Evolutionary conservation across 2,797 vertebrate species (phyloP).

Genomic region (Pseudochromis fuscus): DNA sequence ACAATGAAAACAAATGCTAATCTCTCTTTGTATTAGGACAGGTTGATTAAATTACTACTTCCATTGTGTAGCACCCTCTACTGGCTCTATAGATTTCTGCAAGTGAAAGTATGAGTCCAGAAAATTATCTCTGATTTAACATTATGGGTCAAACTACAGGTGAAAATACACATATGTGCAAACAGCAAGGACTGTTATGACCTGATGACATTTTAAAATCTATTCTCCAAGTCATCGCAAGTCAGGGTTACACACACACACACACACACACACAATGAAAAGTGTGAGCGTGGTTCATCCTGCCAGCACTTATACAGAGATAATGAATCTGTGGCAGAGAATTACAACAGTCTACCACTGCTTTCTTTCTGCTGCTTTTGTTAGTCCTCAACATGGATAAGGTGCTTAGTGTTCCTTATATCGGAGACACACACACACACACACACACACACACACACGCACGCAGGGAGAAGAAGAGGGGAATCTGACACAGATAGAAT

Average conservation of each 20-base stretch:
- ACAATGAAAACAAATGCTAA: neutral
- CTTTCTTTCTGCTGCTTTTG: conserved; percentile 79
- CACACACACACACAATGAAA: conserved; percentile 27
- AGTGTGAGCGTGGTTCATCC: conserved; percentile 38
- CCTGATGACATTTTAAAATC: neutral
- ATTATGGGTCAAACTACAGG: no score
- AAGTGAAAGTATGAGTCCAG: conserved; percentile 34
- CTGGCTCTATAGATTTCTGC: conserved; percentile 52
- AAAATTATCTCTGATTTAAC: conserved; percentile 5
- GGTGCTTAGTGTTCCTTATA: conserved; percentile 81
- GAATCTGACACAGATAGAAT: conserved; percentile 73
- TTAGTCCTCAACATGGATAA: conserved; percentile 82
- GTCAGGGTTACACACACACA: neutral
- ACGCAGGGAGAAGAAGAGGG: no score
- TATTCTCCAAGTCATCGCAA: conserved; percentile 2
- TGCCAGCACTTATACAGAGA: conserved; percentile 73
- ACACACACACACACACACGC: conserved; percentile 16
- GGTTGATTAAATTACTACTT: conserved; percentile 23
- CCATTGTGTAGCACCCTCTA: conserved; percentile 64
- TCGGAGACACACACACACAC: conserved; percentile 60
- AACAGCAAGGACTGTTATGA: neutral
- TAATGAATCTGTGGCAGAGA: conserved; percentile 84
- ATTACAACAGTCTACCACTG: conserved; percentile 83
- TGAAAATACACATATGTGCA: neutral
- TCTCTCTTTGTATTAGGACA: neutral